phyloP scores from a whole-genome alignment of 1,140 invertebrate species.

The Drosophila nigromelanica region DNA sequence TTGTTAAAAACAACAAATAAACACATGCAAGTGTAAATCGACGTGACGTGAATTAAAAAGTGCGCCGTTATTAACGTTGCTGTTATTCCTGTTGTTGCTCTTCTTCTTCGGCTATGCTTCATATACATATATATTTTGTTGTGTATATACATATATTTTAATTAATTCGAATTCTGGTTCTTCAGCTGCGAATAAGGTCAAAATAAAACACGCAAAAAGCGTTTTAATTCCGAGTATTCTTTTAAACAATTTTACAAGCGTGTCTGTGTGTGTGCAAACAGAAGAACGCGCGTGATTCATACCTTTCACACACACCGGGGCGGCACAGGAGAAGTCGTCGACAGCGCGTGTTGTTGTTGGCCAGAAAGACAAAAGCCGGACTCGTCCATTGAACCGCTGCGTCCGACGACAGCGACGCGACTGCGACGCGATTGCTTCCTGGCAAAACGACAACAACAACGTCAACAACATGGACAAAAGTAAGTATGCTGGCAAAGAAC shows the following conservation, averaged over 20 bases:
- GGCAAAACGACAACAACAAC: constrained; percentile 37
- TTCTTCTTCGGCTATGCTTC: constrained; percentile 6
- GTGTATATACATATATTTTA: constrained; percentile 42
- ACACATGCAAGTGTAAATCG: constrained; percentile 22
- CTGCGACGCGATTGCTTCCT: constrained; percentile 58
- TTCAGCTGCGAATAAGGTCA: constrained; percentile 71
- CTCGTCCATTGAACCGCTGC: constrained; percentile 69
- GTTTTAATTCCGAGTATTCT: constrained; percentile 65
- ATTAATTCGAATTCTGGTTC: constrained; percentile 54
- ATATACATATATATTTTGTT: constrained; percentile 23
- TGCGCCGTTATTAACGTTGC: constrained; percentile 37
- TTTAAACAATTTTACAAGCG: constrained; percentile 36
- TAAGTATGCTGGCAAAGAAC: constrained; percentile 40
- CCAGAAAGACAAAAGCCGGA: constrained; percentile 20
- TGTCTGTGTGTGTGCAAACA: constrained; percentile 56
- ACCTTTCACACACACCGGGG: constrained; percentile 38
- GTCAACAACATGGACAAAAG: constrained; percentile 54
- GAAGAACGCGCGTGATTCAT: constrained; percentile 73
- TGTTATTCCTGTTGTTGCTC: constrained; percentile 34
- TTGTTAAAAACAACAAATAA: constrained; percentile 27
- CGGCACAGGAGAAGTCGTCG: constrained; percentile 30
- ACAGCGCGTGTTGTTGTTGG: constrained; percentile 32
- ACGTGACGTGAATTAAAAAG: constrained; percentile 76
- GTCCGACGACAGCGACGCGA: constrained; percentile 19
- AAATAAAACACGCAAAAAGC: constrained; percentile 70